Conservation (phyloP, 2,113 vertebrate species). For the Tangachromis dhanisi region DNA sequence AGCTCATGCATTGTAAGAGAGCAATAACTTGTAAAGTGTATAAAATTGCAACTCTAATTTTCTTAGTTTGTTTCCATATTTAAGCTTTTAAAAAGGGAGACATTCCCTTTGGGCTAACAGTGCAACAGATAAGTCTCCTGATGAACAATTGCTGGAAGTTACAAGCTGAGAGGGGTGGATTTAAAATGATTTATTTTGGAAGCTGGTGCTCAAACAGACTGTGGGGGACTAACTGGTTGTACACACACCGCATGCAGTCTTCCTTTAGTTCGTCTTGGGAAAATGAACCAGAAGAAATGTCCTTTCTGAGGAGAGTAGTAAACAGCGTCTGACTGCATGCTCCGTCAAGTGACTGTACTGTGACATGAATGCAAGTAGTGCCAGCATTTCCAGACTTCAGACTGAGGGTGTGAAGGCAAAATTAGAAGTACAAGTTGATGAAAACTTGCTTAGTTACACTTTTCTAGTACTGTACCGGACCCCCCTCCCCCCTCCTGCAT, state of each 20-base stretch:
- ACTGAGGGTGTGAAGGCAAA: background rate
- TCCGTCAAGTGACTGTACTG: background rate
- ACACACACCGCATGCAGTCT: conserved; percentile 38
- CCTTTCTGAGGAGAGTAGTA: background rate
- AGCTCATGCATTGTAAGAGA: background rate
- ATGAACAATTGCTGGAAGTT: conserved; percentile 75
- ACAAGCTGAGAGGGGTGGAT: conserved; percentile 39
- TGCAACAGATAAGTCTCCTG: conserved; percentile 60
- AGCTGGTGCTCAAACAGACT: conserved; percentile 49
- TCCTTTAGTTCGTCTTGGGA: conserved; percentile 25
- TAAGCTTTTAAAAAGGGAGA: conserved; percentile 18
- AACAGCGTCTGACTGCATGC: background rate
- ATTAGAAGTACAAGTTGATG: background rate
- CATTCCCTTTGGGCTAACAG: conserved; percentile 37
- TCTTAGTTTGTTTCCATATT: background rate
- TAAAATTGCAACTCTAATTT: background rate
- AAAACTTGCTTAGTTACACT: background rate
- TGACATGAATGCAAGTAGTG: background rate
- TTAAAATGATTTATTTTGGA: conserved; percentile 67
- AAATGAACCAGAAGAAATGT: conserved; percentile 26
- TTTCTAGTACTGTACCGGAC: background rate
- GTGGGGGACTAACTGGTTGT: conserved; percentile 28
- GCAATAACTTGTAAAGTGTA: background rate
- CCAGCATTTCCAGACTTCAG: background rate
- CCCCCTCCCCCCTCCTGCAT: background rate